phyloP scores from a whole-genome alignment of 2,888 invertebrate genomes.

The Molanna angustata region DNA sequence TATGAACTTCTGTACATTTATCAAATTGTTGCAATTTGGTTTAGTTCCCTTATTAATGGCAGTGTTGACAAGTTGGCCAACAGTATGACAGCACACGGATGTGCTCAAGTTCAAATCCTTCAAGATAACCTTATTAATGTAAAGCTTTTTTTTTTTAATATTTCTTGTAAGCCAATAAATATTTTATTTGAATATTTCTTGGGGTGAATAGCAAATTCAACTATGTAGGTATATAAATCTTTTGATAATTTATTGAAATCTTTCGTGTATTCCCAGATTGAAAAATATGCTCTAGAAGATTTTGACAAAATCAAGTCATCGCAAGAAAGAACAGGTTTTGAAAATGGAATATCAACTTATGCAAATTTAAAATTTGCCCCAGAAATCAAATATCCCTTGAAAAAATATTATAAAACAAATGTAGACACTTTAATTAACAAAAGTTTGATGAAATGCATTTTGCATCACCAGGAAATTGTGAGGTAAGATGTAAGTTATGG shows the following conservation, averaged over 20 bases:
- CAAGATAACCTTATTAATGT: slow-evolving; percentile 45
- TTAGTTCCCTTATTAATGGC: slow-evolving; percentile 40
- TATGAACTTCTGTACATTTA: slow-evolving; percentile 27
- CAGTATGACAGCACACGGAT: slow-evolving; percentile 47
- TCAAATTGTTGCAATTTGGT: slow-evolving; percentile 27
- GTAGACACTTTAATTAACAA: slow-evolving; percentile 8
- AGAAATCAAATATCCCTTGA: too few relatives aligned
- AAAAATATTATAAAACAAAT: too few relatives aligned
- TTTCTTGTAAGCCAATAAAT: too few relatives aligned
- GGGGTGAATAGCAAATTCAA: too few relatives aligned
- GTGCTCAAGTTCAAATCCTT: slow-evolving; percentile 47
- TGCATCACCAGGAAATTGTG: slow-evolving; percentile 46
- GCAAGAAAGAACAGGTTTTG: too few relatives aligned
- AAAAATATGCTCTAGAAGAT: slow-evolving; percentile 13
- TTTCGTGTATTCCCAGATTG: too few relatives aligned
- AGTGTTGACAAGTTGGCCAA: slow-evolving; percentile 46
- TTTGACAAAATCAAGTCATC: neutral
- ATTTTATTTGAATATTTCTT: too few relatives aligned
- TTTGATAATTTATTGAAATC: too few relatives aligned
- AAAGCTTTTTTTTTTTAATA: slow-evolving; percentile 7
- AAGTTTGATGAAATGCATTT: slow-evolving; percentile 42
- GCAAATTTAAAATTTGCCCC: too few relatives aligned
- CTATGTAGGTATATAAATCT: too few relatives aligned
- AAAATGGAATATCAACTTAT: too few relatives aligned
- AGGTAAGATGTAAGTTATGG: too few relatives aligned